Percentiles rank a stretch among this genome's conserved stretches.
These are phyloP conservation scores for Sarcoramphus papa DNA, from an alignment of 2,797 vertebrate species.

Conservation along the genomic window DNA sequence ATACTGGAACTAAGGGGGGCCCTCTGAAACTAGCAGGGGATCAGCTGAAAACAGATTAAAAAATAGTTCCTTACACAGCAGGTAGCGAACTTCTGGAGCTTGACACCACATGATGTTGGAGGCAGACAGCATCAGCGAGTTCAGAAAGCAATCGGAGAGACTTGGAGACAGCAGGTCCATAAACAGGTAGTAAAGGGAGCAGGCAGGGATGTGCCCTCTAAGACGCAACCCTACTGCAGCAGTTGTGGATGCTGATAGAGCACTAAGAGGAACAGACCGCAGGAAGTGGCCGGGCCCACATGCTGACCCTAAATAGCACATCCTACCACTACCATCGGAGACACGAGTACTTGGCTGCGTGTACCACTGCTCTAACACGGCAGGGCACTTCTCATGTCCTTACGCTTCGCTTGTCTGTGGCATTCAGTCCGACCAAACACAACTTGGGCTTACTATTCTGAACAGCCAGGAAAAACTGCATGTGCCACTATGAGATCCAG, in stretches of 20 bases:
- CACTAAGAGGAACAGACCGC: not conserved
- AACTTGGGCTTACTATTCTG: not conserved
- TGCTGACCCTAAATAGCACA: not conserved
- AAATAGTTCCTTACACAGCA: not conserved
- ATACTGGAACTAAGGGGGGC: not conserved
- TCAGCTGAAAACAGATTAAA: not conserved
- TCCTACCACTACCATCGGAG: not conserved
- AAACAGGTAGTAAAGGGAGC: not conserved
- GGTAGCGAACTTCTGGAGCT: not conserved
- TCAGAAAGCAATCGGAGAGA: not conserved
- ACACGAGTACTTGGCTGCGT: not conserved
- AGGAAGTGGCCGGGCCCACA: not conserved
- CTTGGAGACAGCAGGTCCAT: not conserved
- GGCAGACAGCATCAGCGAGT: not conserved
- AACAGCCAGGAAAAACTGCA: constrained; percentile 58
- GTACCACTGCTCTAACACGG: accelerated
- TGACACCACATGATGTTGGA: not conserved
- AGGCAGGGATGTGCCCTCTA: not conserved
- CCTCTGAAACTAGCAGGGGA: not conserved
- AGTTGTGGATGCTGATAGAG: not conserved
- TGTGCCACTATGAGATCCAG: constrained; percentile 78
- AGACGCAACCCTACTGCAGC: not conserved
- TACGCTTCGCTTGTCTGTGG: not conserved
- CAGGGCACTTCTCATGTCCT: not conserved
- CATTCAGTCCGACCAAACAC: not conserved